A percentile compares a stretch with the other conserved stretches of the same genome.
phyloP scores from a whole-genome alignment of 2,888 invertebrate genomes.

The Eristalis tenax region DNA sequence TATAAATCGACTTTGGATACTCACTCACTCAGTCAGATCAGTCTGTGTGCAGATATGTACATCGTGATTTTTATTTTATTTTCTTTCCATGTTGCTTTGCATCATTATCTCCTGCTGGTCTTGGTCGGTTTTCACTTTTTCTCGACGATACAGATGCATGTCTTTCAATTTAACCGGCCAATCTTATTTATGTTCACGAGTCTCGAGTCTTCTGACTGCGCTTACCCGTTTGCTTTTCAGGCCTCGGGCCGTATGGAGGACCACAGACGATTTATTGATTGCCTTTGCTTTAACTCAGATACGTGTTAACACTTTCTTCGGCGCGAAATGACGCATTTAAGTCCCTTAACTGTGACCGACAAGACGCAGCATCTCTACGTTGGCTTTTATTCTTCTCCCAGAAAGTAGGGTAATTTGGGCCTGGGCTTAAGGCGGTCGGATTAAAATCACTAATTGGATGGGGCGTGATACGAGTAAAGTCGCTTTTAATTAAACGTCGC shows the following conservation, averaged over 20 bases:
- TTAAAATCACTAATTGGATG: not conserved
- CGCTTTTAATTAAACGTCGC: not conserved
- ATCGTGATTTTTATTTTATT: not conserved
- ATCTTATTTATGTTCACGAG: conserved; percentile 33
- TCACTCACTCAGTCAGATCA: not conserved
- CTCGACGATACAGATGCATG: conserved; percentile 11
- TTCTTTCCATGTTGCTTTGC: not conserved
- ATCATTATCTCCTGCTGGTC: conserved; percentile 7
- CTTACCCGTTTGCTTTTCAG: not conserved
- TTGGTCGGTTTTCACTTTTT: conserved; percentile 49
- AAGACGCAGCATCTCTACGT: not conserved
- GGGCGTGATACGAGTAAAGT: not conserved
- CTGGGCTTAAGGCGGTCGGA: not conserved
- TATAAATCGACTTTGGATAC: conserved; percentile 42
- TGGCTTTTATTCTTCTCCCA: not conserved
- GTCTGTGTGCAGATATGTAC: conserved; percentile 4
- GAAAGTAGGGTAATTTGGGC: not conserved
- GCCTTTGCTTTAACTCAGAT: not conserved
- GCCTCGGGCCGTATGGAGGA: not conserved
- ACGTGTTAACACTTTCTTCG: not conserved
- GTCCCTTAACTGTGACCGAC: not conserved
- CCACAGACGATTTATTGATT: not conserved
- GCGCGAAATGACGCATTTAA: not conserved
- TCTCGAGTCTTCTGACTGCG: not conserved
- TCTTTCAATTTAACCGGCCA: conserved; percentile 45